Evolutionary conservation across 2,113 vertebrate species (phyloP).

Genomic region (Sminthopsis crassicaudata): DNA sequence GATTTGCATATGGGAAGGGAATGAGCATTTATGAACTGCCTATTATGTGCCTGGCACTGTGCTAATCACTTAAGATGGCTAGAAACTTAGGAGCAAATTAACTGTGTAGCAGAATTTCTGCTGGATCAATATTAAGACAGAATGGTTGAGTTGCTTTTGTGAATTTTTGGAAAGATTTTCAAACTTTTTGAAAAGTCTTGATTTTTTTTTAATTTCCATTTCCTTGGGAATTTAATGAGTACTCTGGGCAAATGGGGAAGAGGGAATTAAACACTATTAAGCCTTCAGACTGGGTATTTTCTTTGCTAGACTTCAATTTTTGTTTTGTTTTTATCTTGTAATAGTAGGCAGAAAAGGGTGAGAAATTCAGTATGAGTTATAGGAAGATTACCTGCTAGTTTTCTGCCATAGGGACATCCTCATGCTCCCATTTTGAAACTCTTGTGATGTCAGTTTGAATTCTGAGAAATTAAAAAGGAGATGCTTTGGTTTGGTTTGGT

Average conservation of each 20-base stretch:
- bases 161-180: background rate
- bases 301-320: background rate
- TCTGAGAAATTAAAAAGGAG: background rate
- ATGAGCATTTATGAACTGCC: background rate
- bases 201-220: background rate
- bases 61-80: background rate
- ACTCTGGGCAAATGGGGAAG: background rate
- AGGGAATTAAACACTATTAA: background rate
- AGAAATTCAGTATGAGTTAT: background rate
- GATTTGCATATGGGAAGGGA: background rate
- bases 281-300: background rate
- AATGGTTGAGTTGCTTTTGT: background rate
- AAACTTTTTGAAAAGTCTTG: background rate
- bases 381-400: background rate
- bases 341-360: background rate
- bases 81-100: background rate
- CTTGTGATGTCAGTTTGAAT: background rate
- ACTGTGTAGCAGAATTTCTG: background rate
- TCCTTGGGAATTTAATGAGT: background rate
- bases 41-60: background rate
- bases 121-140: background rate
- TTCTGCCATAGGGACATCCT: background rate
- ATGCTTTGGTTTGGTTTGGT: background rate
- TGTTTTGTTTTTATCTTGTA: background rate
- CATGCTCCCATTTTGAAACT: background rate